Evolutionary conservation across 2,888 invertebrate species (phyloP), one percentile per base, ranked within the genome.

Genomic region (Morpho helenor): DNA sequence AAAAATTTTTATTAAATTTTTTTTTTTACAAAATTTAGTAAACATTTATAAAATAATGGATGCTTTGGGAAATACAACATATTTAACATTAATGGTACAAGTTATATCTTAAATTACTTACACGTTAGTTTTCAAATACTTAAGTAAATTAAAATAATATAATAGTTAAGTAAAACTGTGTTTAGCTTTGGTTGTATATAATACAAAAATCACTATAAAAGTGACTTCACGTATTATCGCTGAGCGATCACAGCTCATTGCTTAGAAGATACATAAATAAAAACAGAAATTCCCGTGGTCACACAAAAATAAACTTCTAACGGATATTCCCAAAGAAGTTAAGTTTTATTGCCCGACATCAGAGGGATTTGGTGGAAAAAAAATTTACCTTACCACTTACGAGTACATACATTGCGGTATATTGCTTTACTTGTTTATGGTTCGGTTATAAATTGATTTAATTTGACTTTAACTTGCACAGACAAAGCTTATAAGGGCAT

Each of bases 251-350:
- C 31, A 56, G 46, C 16, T 53, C 57, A 52, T 47, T 54, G 53
- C 53, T 22, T 42, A 57, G 39, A n/a, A 49, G 22, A 22, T 55
- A 49, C 55, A 58, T 63, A 55, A 60, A 58, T 56, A 61, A 62
- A 62, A 68, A 60, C 63, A 59, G 49, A 65, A 60, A 65, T 64
- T 66, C 62, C 58, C 59, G 64, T 53, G 62, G 68, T 64, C 58
- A 64, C 60, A 61, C 64, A 44, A 68, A 72, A 72, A 73, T 69
- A 72, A 71, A 71, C 71, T 65, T 60, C 64, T 62, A 62, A 68
- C 72, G 72, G 68, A 71, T 69, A 70, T 68, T 67, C 67, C 61
- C 54, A 62, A 68, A 68, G 64, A 66, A 68, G 64, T 64, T 65
- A 49, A 57, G 64, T 66, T 71, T 71, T 69, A 69, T 67, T 57